A percentile compares a stretch with the other conserved stretches of the same genome.
These are phyloP conservation scores for Cynaeus angustus DNA, from an alignment of 2,888 invertebrate genomes.

Conservation along the genomic window DNA sequence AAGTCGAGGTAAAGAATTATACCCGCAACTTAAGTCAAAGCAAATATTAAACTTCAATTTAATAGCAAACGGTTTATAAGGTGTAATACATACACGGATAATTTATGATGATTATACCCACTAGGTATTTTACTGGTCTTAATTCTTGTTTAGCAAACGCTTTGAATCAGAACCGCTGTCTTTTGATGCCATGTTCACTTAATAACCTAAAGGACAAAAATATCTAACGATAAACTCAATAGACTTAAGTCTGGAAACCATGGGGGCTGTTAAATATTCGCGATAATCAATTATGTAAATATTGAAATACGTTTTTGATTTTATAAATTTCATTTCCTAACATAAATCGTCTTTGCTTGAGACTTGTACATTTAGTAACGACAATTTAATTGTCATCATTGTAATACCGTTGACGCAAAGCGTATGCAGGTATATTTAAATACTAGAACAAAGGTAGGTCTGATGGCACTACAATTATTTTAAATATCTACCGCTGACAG, in stretches of 20 bases:
- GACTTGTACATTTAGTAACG: neutral
- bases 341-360: too few relatives aligned
- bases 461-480: conserved; percentile 22
- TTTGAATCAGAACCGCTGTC: conserved; percentile 36
- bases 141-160: conserved; percentile 38
- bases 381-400: conserved; percentile 23
- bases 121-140: conserved; percentile 35
- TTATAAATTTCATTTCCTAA: too few relatives aligned
- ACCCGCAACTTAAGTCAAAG: conserved; percentile 45
- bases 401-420: conserved; percentile 11
- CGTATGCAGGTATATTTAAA: conserved; percentile 17
- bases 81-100: conserved; percentile 40
- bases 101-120: conserved; percentile 43
- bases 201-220: conserved; percentile 25
- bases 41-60: conserved; percentile 45
- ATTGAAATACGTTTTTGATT: too few relatives aligned
- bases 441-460: conserved; percentile 1
- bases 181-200: conserved; percentile 23
- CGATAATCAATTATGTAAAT: neutral
- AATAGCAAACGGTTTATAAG: conserved; percentile 44
- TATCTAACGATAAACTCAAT: conserved; percentile 26
- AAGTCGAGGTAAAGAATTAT: conserved; percentile 37
- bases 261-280: conserved; percentile 19
- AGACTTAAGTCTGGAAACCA: conserved; percentile 26
- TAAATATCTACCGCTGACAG: conserved; percentile 14